Percentiles rank a stretch among this genome's conserved stretches.
These are phyloP conservation scores for Chinchilla lanigera DNA, from an alignment of 2,113 vertebrate species.

Conservation along the genomic window DNA sequence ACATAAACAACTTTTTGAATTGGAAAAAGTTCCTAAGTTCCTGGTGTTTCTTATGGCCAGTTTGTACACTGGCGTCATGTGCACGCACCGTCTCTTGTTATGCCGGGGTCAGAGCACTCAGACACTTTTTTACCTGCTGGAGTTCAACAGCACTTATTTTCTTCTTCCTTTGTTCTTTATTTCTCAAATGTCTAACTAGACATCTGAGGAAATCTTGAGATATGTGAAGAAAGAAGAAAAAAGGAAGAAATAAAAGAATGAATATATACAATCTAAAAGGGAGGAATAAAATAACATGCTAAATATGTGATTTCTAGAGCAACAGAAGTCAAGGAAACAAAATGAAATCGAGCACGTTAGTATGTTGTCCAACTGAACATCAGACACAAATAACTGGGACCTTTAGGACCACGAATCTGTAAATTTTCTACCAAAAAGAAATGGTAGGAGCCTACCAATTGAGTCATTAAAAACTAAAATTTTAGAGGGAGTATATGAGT, in stretches of 20 bases:
- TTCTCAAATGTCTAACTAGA: not conserved
- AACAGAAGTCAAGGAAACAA: not conserved
- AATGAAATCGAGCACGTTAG: not conserved
- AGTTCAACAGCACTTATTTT: not conserved
- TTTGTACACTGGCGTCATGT: rapidly evolving
- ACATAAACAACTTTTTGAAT: not conserved
- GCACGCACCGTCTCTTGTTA: rapidly evolving
- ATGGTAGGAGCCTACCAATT: not conserved
- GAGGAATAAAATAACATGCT: not conserved
- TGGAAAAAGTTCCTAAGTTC: not conserved
- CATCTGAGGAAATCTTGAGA: conserved; percentile 16
- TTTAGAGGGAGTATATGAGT: not conserved
- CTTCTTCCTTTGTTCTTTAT: not conserved
- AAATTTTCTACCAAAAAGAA: conserved; percentile 5
- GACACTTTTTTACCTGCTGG: not conserved
- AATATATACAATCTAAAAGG: not conserved
- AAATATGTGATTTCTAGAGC: not conserved
- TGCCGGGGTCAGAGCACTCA: too few species aligned
- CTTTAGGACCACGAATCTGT: not conserved
- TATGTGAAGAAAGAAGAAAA: not conserved
- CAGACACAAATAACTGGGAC: not conserved
- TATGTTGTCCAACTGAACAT: not conserved
- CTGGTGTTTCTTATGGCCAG: not conserved
- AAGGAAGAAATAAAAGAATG: not conserved
- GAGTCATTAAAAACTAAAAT: not conserved